Evolutionary conservation across 2,113 vertebrate genomes (phyloP), one percentile per base, ranked within the genome.

Genomic region (Pitta sordida): DNA sequence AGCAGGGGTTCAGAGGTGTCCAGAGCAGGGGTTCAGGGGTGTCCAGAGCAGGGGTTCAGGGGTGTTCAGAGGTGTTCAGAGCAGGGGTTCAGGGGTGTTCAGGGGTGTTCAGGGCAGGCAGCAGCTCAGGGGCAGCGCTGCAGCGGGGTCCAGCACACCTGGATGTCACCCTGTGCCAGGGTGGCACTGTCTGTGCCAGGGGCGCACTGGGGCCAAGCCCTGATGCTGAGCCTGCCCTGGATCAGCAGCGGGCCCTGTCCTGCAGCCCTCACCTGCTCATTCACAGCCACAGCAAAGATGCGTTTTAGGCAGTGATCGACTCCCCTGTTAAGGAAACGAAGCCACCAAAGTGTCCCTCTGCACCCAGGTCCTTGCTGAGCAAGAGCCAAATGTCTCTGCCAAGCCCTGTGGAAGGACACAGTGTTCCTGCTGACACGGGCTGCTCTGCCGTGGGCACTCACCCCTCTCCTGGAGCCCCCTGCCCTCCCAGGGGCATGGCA

Each of bases 351-450:
- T 9, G 44, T 71, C 37, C 36, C 49, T 78, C 36, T 23, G 22
- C 1, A 3, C 27, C 27, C 55, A 55, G 60, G 22, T 24, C 73
- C 68, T 41, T 10, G 4, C 36, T 32, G 53, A 88, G n/a, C 10
- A 65, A 34, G 39, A 73, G 53, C 67, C 32, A 19, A 64, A 32
- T 0, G 2, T 34, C 51, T 43, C 34, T 6, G 3, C 32, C 16
- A 10, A n/a, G 20, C 24, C 41, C 13, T 34, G 23, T 8, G 0
- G 0, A 43, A 56, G n/a, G 69, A 56, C 0, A 0, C 1, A 10
- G 34, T 1, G 1, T 19, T 76, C 53, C 49, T 5, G 0, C 8
- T 14, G 23, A 39, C 1, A 6, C 7, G 3, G 44, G 41, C 48
- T 43, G 80, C 68, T 53, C 78, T 1, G 8, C 67, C 29, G 11